Conservation (phyloP, 1,140 invertebrate genomes). For the Musca domestica region DNA sequence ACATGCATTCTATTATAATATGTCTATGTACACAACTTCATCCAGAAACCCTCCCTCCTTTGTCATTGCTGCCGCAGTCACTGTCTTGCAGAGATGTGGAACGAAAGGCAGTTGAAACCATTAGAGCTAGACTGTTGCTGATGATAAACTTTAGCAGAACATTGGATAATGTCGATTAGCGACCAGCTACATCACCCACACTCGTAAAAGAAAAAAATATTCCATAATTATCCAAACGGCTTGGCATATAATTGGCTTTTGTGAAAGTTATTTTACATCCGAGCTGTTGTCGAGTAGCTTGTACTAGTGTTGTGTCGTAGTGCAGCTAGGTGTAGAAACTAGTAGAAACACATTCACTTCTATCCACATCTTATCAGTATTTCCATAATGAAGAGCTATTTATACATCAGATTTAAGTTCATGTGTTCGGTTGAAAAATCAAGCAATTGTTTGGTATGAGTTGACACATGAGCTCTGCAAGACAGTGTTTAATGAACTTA, state of each 20-base stretch:
- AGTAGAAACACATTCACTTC: no score
- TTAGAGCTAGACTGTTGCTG: constrained; percentile 31
- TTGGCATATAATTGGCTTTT: constrained; percentile 49
- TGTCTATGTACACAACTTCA: not conserved
- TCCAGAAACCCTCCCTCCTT: not conserved
- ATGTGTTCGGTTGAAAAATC: no score
- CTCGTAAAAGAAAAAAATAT: constrained; percentile 28
- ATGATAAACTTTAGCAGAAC: constrained; percentile 51
- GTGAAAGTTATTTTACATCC: constrained; percentile 26
- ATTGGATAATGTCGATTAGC: constrained; percentile 48
- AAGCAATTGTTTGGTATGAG: no score
- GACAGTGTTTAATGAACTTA: constrained; percentile 8
- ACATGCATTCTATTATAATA: constrained; percentile 6
- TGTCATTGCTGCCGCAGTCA: not conserved
- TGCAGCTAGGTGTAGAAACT: no score
- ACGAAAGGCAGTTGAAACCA: no score
- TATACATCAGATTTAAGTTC: no score
- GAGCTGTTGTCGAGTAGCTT: no score
- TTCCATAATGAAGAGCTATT: no score
- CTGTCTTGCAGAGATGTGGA: no score
- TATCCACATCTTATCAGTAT: no score
- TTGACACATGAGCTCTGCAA: not conserved
- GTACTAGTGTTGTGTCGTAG: no score
- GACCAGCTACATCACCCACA: not conserved
- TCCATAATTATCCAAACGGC: constrained; percentile 47